Base-by-base conservation (phyloP, 1,140 invertebrate genomes). In the Drosophila insularis region DNA sequence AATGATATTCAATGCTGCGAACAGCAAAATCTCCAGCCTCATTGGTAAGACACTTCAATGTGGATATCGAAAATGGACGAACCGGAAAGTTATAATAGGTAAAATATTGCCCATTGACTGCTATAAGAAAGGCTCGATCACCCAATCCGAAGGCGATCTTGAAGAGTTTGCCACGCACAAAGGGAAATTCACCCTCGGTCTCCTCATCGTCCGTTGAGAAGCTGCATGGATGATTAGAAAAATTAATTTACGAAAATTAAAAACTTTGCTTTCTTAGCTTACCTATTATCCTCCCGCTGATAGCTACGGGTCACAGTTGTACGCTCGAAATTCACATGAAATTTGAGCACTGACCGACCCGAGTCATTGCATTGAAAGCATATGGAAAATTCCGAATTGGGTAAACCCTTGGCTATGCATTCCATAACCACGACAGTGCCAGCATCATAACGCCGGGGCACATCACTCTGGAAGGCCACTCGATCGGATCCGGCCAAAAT, bases 351-450 rank as follows among this genome's bases (percentile, higher is more conserved):
- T 6, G 81, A 82, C 1, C 90, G 71, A 3, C 90, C 89, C 2
- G 89, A 89, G 21, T 91, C 90, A 62, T 91, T 91, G 79, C 90
- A 91, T 40, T 82, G 82, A 37, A 91, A 91, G n/a, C 90, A 91
- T 43, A 91, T 91, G 7, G 90, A 91, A 55, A 91, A 91, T 55
- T 91, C 90, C 4, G 90, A 80, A 11, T 65, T 89, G 13, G 89
- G 82, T 23, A 90, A 90, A 2, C 90, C 90, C 46, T 91, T 91
- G 54, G 82, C 89, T 53, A 91, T 91, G 63, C 90, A 91, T 40
- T 91, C 90, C 87, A 91, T 89, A 54, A 79, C 90, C 50, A 91
- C 90, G 14, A 91, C 90, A 13, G 90, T 91, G 32, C 90, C 90
- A 1, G 82, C 77, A 68, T 91, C 90, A 17, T 91, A 91, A 8